These are phyloP conservation scores for Meiosimyza platycephala DNA, from an alignment of 2,888 invertebrate genomes.

Conservation along the genomic window DNA sequence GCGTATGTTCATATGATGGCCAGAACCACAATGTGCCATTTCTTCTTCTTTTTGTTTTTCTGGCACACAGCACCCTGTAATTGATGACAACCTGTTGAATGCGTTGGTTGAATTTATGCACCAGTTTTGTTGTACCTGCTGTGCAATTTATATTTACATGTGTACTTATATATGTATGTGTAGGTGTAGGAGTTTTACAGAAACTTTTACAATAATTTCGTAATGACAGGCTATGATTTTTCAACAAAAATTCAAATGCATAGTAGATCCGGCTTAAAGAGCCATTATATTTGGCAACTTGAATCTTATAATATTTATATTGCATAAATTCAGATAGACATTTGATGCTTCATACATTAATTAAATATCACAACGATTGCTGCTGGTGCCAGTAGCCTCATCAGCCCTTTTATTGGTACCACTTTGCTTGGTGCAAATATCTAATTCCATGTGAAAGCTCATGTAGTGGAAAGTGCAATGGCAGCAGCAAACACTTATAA, in stretches of 20 bases:
- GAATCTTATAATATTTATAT: too few species aligned
- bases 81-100: slow-evolving; percentile 19
- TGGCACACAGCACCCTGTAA: slow-evolving; percentile 3
- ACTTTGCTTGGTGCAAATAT: slow-evolving; percentile 2
- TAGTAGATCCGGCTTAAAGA: too few species aligned
- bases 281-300: too few species aligned
- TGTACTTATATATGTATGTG: too few species aligned
- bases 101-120: neutral
- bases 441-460: slow-evolving; percentile 23
- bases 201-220: too few species aligned
- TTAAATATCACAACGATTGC: neutral
- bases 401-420: neutral
- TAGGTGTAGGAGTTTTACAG: too few species aligned
- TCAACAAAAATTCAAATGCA: too few species aligned
- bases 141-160: too few species aligned
- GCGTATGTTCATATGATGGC: neutral
- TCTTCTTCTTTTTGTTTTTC: too few species aligned
- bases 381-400: neutral
- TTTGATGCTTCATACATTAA: too few species aligned
- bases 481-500: neutral
- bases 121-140: neutral
- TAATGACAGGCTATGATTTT: too few species aligned
- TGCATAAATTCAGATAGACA: too few species aligned
- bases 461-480: slow-evolving; percentile 25
- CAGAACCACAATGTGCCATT: neutral